Evolutionary conservation across 2,888 invertebrate genomes (phyloP), one percentile per base, ranked within the genome.

Genomic region (Diogma glabrata): DNA sequence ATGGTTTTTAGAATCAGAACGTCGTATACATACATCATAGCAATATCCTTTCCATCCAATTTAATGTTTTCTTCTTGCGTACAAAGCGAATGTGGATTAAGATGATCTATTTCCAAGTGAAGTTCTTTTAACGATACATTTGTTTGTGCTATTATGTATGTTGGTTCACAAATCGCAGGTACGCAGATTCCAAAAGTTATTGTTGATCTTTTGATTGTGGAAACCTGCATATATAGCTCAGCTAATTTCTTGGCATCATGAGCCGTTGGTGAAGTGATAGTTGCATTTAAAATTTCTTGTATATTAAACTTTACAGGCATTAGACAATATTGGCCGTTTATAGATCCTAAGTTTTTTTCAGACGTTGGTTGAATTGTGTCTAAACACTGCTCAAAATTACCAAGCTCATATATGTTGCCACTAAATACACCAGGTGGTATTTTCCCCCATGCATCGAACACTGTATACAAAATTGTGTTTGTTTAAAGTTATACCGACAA

Each of bases 361-460:
- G 40, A 40, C 10, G 7, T 20, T 12, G 2, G 4, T 20, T 40
- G 19, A 9, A 20, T 19, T 12, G 22, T 20, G 4, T 19, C 19
- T n/a, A 40, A 40, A 40, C 40, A 40, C 10, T 40, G 40, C 10
- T 40, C 40, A 40, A 19, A 40, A 19, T 40, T 40, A 19, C 40
- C 40, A 5, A 40, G 22, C 5, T 40, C 40, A 20, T 20, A 20
- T 8, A 19, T 19, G 12, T 40, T 40, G 9, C 40, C 40, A n/a
- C 22, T 20, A 5, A 20, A 20, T 12, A 40, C 22, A n/a, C 40
- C 40, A 3, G 40, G 12, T 19, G 40, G 40, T 19, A 40, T 40
- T 40, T 40, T 40, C 5, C 40, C 40, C 19, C 19, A 40, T 12
- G 40, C 19, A 40, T 40, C 40, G 20, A 40, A 19, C 3, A 40